Base-by-base conservation (phyloP, 1,140 invertebrate species). In the Mactra quadrangularis region DNA sequence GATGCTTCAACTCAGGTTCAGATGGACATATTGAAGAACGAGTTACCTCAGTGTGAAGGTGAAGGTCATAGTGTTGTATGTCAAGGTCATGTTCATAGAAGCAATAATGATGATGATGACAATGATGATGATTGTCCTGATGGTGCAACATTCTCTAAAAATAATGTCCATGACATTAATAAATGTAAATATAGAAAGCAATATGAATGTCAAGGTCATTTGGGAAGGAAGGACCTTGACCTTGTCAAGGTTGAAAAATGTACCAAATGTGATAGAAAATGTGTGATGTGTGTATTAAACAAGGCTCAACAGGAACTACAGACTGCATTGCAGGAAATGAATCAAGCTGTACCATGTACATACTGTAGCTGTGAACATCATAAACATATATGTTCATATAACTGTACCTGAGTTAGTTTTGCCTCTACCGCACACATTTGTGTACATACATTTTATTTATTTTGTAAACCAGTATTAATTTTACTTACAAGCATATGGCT, bases 231-330 rank as follows among this genome's bases (percentile, higher is more conserved):
- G 19, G 35, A 64, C 33, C 33, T 41, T 64, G 35, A 64, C 60
- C 15, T 64, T 45, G 17, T 22, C 11, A 45, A 4, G 9, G 60
- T 64, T n/a, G 22, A 45, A 33, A 64, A 64, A 45, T 64, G 60
- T 45, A n/a, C n/a, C 29, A 64, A 25, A 45, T 64, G 60, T 64
- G 60, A 64, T 15, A 64, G 38, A 45, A 19, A n/a, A 45, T 64
- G 60, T 45, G 60, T 64, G 35, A 64, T 64, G 60, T 64, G 60
- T 64, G n/a, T 64, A 33, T 45, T 64, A 22, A 33, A 64, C 19
- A 64, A 22, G 41, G 60, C 60, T 64, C 35, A 64, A 19, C n/a
- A 17, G 19, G 9, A 64, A 38, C 7, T 64, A 3, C 3, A 64
- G 60, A 64, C 60, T 1, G 60, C 60, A 38, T 33, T 64, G 17